Evolutionary conservation across 2,888 invertebrate species (phyloP).

Genomic region (Branchipolynoe longqiensis): DNA sequence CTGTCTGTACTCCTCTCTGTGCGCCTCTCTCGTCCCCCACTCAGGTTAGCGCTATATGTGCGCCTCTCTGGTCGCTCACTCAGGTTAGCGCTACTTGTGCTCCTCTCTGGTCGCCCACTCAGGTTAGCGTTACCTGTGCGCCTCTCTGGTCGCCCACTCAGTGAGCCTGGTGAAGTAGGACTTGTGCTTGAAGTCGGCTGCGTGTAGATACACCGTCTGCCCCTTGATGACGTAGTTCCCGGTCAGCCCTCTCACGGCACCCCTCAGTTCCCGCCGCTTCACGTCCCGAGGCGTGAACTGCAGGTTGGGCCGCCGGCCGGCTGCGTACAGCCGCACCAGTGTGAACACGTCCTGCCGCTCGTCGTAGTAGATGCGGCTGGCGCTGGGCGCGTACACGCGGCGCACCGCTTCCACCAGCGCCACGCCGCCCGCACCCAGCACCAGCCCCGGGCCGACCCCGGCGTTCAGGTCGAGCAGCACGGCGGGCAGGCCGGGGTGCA

Average conservation of each 20-base stretch:
- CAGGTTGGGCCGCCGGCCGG: not conserved
- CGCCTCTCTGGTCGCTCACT: too few relatives aligned
- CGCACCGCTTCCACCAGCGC: conserved; percentile 3
- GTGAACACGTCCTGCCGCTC: not conserved
- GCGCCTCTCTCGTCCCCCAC: too few relatives aligned
- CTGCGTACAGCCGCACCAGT: not conserved
- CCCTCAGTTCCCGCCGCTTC: not conserved
- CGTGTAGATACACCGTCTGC: not conserved
- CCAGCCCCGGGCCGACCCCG: not conserved
- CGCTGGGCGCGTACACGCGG: not conserved
- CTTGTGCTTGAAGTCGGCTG: not conserved
- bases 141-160: not conserved
- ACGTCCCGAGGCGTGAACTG: not conserved
- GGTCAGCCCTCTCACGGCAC: not conserved
- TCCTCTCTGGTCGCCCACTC: not conserved
- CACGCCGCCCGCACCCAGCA: not conserved
- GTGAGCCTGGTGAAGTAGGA: not conserved
- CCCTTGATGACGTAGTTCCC: conserved; percentile 18
- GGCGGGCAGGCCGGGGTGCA: not conserved
- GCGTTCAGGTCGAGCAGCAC: not conserved
- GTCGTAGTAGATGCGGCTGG: conserved; percentile 1
- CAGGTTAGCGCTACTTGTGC: too few relatives aligned
- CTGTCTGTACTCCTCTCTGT: too few relatives aligned
- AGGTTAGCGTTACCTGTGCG: too few relatives aligned
- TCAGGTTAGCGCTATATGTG: too few relatives aligned